These are phyloP conservation scores for Ahaetulla prasina DNA, from an alignment of 2,113 vertebrate species.

Conservation along the genomic window DNA sequence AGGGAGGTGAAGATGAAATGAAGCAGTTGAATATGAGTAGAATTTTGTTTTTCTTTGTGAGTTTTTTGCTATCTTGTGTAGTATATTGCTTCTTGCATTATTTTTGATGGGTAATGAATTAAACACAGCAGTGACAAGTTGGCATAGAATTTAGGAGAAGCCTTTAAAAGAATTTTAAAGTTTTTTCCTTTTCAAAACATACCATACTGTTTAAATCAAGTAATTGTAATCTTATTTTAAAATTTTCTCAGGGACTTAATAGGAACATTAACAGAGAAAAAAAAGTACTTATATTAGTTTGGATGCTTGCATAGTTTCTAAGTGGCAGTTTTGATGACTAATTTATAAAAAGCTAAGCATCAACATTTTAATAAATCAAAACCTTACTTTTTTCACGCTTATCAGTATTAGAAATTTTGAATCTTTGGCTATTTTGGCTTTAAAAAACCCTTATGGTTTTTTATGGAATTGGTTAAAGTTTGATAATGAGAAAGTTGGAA, in stretches of 20 bases:
- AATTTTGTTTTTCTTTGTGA: neutral
- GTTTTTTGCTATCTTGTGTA: neutral
- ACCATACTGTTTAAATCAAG: neutral
- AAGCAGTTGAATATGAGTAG: neutral
- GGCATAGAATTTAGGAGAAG: neutral
- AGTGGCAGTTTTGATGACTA: neutral
- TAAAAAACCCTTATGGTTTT: neutral
- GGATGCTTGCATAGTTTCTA: neutral
- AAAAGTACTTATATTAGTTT: neutral
- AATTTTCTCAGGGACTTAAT: neutral
- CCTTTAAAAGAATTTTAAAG: neutral
- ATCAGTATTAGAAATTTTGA: neutral
- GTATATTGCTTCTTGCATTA: neutral
- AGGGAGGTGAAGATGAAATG: neutral
- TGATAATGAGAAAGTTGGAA: neutral
- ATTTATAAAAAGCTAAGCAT: neutral
- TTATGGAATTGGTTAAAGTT: neutral
- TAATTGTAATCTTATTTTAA: neutral
- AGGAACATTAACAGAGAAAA: neutral
- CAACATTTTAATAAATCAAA: neutral
- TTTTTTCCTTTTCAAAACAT: neutral
- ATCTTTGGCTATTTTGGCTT: neutral
- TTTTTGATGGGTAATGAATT: neutral
- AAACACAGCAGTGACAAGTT: neutral
- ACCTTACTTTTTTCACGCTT: neutral